phyloP scores from a whole-genome alignment of 2,888 invertebrate species.

The Drosophila antonietae region DNA sequence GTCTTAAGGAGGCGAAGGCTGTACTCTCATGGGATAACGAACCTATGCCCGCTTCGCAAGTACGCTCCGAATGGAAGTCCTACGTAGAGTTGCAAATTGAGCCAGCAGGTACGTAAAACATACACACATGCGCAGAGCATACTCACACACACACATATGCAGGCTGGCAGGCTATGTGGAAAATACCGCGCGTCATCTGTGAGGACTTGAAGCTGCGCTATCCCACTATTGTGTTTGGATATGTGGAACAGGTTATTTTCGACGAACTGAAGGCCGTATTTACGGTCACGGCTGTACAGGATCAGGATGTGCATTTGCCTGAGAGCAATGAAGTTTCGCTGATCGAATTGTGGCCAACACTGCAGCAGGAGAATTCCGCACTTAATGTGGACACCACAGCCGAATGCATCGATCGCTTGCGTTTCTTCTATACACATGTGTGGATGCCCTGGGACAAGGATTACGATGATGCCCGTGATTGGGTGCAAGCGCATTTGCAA shows the following conservation, averaged over 20 bases:
- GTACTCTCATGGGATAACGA: conserved; percentile 85
- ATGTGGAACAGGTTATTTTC: conserved; percentile 85
- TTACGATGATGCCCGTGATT: conserved; percentile 86
- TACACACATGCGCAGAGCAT: conserved; percentile 23
- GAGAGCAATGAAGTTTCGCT: conserved; percentile 86
- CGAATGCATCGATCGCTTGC: conserved; percentile 86
- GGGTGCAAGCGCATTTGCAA: conserved; percentile 86
- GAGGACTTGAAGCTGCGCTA: conserved; percentile 86
- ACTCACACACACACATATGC: background rate
- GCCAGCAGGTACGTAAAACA: conserved; percentile 81
- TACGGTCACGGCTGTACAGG: conserved; percentile 86
- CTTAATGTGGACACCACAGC: conserved; percentile 86
- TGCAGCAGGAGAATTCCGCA: conserved; percentile 85
- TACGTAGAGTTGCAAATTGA: conserved; percentile 86
- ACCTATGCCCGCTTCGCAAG: conserved; percentile 85
- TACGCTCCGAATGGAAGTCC: conserved; percentile 86
- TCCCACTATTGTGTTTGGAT: conserved; percentile 87
- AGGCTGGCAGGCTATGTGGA: conserved; percentile 89
- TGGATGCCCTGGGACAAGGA: conserved; percentile 88
- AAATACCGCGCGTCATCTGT: conserved; percentile 87
- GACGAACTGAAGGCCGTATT: conserved; percentile 85
- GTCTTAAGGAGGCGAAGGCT: conserved; percentile 86
- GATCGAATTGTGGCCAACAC: conserved; percentile 87
- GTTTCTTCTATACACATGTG: conserved; percentile 87
- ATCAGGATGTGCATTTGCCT: conserved; percentile 86